Conservation (phyloP, 2,888 invertebrate genomes). For the Epinotia brunnichana region DNA sequence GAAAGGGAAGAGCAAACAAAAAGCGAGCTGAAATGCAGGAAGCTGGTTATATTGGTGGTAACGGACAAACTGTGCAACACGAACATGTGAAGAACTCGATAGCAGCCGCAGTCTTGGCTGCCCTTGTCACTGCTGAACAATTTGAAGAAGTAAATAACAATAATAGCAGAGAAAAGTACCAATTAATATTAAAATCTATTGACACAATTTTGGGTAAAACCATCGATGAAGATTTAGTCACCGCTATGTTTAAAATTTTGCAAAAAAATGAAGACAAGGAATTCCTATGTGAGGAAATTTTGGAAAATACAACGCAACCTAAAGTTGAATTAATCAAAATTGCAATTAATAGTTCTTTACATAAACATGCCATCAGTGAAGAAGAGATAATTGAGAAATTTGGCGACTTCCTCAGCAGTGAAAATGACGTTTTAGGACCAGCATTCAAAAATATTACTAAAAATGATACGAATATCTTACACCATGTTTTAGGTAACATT, state of each 20-base stretch:
- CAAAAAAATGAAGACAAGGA: slow-evolving; percentile 81
- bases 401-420: slow-evolving; percentile 85
- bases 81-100: slow-evolving; percentile 82
- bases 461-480: slow-evolving; percentile 84
- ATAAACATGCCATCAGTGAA: slow-evolving; percentile 78
- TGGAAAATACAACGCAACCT: slow-evolving; percentile 80
- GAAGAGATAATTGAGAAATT: slow-evolving; percentile 86
- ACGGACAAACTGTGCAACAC: slow-evolving; percentile 70
- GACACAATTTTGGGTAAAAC: slow-evolving; percentile 79
- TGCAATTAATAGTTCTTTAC: slow-evolving; percentile 75
- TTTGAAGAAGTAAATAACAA: slow-evolving; percentile 80
- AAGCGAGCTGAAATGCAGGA: slow-evolving; percentile 62
- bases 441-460: slow-evolving; percentile 87
- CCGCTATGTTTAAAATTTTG: slow-evolving; percentile 78
- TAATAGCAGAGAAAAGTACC: slow-evolving; percentile 79
- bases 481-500: slow-evolving; percentile 84
- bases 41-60: slow-evolving; percentile 54
- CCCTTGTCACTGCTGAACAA: slow-evolving; percentile 79
- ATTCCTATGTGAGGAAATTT: slow-evolving; percentile 76
- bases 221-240: slow-evolving; percentile 76
- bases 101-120: slow-evolving; percentile 80
- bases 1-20: slow-evolving; percentile 66
- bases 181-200: slow-evolving; percentile 79
- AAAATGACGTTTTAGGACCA: slow-evolving; percentile 84
- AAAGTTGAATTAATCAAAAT: slow-evolving; percentile 86